Evolutionary conservation across 2,113 vertebrate species (phyloP), one percentile per base, ranked within the genome.

Genomic region (Pluvialis apricaria): DNA sequence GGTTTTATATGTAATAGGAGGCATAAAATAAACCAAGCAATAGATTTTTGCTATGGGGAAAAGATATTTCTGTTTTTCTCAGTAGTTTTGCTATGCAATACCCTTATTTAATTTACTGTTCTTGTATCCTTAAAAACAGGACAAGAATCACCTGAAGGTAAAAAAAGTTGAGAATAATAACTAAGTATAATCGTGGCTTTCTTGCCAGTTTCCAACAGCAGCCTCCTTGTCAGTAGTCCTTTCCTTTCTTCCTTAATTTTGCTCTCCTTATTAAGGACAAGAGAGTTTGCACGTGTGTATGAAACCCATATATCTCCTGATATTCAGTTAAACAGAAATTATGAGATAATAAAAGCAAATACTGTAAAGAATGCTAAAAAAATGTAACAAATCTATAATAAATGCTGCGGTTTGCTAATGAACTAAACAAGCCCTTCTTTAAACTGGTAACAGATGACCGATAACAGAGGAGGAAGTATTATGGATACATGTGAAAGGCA

Each of bases 121-220:
- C 42, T 90, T 86, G 68, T 88, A 80, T 28, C 68, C 44, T 85
- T 96, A 65, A 94, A 92, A 89, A 62, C 1, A 2, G 71, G 79
- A 83, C 66, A 90, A 93, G 79, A 90, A 93, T 77, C 85, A 96
- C 85, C 68, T 86, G 45, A 78, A 93, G 95, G 90, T 36, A 73
- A 88, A 90, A 90, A 40, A 83, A 84, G 32, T 34, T 86, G 45
- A 83, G 68, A 86, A 70, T 83, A 38, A 11, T 62, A 44, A 47
- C 70, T 86, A 58, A 94, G 73, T 44, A 47, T 44, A 86, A 92
- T 17, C 15, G 17, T 6, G 3, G 11, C 18, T 71, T 11, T 68
- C 54, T 83, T 90, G 45, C 13, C 38, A 55, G 15, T 94, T 86
- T 88, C 42, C 60, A 86, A 42, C 71, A 62, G n/a, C 62, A 95